A percentile compares a stretch with the other conserved stretches of the same genome.
Evolutionary conservation across 2,888 invertebrate species (phyloP).

Genomic region (Eustalomyia histrio): DNA sequence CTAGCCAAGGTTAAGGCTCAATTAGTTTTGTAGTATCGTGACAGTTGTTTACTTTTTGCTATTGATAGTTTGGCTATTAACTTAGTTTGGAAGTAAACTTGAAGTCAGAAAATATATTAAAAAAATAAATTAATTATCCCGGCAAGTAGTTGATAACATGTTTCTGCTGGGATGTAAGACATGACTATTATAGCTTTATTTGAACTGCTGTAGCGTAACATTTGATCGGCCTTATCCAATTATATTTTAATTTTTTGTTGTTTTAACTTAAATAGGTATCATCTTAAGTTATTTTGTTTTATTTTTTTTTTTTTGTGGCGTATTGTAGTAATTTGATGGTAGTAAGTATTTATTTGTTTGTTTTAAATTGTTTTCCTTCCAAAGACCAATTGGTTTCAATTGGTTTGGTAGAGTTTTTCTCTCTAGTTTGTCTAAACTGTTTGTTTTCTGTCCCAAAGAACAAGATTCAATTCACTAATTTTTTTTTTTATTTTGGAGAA

Average conservation of each 20-base stretch:
- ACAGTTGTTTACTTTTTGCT: no score
- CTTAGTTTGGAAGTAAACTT: no score
- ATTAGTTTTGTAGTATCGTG: no score
- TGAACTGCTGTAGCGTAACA: no score
- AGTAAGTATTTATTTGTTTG: slow-evolving; percentile 61
- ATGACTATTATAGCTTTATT: no score
- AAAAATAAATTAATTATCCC: no score
- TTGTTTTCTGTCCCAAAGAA: slow-evolving; percentile 78
- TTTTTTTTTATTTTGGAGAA: slow-evolving; percentile 36
- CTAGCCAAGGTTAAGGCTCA: no score
- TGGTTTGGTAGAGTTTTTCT: slow-evolving; percentile 37
- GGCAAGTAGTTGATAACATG: no score
- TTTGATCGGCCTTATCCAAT: no score
- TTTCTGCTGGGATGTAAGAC: no score
- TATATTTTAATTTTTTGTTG: neutral
- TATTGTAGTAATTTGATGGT: slow-evolving; percentile 64
- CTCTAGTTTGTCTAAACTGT: slow-evolving; percentile 78
- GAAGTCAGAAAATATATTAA: no score
- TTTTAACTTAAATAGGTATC: slow-evolving; percentile 54
- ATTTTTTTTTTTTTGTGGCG: slow-evolving; percentile 48
- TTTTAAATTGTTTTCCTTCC: slow-evolving; percentile 50
- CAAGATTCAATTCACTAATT: slow-evolving; percentile 73
- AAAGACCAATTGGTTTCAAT: slow-evolving; percentile 60
- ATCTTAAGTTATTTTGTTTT: slow-evolving; percentile 60
- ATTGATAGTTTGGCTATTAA: no score